Percentiles rank a stretch among this genome's conserved stretches.
Evolutionary conservation across 2,113 vertebrate species (phyloP).

Genomic region (Willisornis vidua): DNA sequence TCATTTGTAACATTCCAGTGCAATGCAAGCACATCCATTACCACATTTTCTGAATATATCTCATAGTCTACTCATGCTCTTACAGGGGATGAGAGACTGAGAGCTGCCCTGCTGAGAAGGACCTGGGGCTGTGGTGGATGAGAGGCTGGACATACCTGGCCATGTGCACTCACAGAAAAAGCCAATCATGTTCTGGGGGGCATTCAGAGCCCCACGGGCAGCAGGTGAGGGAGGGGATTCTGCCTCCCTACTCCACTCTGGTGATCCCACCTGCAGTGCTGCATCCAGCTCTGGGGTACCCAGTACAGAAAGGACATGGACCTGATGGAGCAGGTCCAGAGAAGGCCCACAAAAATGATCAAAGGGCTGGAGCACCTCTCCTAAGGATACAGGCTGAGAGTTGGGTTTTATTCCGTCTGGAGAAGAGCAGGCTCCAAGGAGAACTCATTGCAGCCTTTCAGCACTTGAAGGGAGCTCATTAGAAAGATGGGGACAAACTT

Average conservation of each 20-base stretch:
- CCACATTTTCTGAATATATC: background rate
- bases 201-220: background rate
- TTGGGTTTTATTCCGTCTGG: background rate
- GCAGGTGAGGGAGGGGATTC: background rate
- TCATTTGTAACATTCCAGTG: background rate
- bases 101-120: background rate
- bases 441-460: background rate
- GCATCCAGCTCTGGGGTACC: background rate
- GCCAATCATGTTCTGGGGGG: background rate
- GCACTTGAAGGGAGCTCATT: background rate
- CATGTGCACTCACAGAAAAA: background rate
- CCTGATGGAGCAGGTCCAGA: background rate
- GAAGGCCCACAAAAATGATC: background rate
- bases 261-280: background rate
- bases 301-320: background rate
- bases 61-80: background rate
- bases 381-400: background rate
- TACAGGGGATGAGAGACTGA: background rate
- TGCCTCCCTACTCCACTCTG: background rate
- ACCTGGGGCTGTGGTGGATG: background rate
- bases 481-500: background rate
- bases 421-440: background rate
- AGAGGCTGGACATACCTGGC: background rate
- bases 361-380: background rate
- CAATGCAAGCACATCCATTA: background rate